Percentiles rank a stretch among this genome's conserved stretches.
Conservation (phyloP, 2,888 invertebrate species). For the Amphipyra tragopoginis region DNA sequence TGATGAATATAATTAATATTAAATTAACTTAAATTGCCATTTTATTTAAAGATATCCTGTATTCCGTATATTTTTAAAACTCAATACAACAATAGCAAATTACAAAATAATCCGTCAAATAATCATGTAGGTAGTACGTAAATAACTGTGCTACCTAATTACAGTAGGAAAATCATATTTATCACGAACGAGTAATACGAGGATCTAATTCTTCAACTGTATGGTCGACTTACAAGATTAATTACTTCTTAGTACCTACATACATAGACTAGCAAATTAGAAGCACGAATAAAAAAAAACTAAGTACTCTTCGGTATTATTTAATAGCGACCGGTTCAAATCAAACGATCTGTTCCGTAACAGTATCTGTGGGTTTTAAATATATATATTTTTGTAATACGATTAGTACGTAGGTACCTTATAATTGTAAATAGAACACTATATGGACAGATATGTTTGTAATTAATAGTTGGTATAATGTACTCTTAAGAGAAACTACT, state of each 20-base stretch:
- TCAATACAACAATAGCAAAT: conserved; percentile 10
- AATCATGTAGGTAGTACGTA: conserved; percentile 17
- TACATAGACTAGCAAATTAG: neutral
- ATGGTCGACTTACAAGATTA: conserved; percentile 48
- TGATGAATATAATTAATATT: too few species aligned
- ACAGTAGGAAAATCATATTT: conserved; percentile 33
- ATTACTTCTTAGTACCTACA: conserved; percentile 37
- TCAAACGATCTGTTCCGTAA: conserved; percentile 20
- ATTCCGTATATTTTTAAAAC: conserved; percentile 6
- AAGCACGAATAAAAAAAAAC: too few species aligned
- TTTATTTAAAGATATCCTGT: too few species aligned
- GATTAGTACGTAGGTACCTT: too few species aligned
- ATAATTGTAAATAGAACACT: neutral
- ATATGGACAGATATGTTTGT: conserved; percentile 10
- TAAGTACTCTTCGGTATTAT: neutral
- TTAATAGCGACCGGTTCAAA: conserved; percentile 29
- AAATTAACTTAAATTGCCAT: too few species aligned
- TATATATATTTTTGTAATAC: conserved; percentile 15
- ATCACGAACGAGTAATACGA: conserved; percentile 37
- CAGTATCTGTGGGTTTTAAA: neutral
- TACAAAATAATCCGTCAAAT: conserved; percentile 23
- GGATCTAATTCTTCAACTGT: conserved; percentile 34
- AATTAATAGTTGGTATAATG: conserved; percentile 21
- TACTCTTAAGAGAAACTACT: conserved; percentile 48
- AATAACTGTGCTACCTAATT: conserved; percentile 10